Conservation (phyloP, 2,113 vertebrate species). For the Ovis aries region ARS-UI_Ramb_v3.0 NC_056054.1:235082501-235083000, state of each 20-base stretch:
- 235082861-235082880: neutral
- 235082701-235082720: neutral
- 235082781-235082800: neutral
- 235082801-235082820: neutral
- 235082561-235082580: neutral
- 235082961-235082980: neutral
- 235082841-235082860: neutral
- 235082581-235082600: neutral
- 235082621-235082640: neutral
- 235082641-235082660: neutral
- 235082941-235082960: neutral
- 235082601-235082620: neutral
- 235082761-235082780: neutral
- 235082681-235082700: neutral
- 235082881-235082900: neutral
- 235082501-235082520: neutral
- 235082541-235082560: neutral
- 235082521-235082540: neutral
- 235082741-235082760: neutral
- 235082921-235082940: neutral
- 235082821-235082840: constrained; percentile 1
- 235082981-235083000: constrained; percentile 14
- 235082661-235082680: neutral
- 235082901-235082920: neutral
- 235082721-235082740: neutral